A percentile compares a stretch with the other conserved stretches of the same genome.
Conservation (phyloP, 2,888 invertebrate species). For the Gibbula magus region DNA sequence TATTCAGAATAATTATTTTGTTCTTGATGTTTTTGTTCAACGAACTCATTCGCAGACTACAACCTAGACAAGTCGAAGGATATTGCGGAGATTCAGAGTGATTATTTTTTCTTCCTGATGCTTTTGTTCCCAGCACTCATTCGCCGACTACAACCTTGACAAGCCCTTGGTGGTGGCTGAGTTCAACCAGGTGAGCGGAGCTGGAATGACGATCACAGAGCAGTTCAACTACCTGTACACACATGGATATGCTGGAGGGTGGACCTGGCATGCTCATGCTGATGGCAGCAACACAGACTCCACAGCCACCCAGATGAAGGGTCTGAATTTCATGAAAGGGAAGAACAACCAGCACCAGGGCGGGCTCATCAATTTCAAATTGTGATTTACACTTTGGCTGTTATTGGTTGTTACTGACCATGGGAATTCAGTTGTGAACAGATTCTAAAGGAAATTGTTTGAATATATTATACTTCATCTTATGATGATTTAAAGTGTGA, state of each 20-base stretch:
- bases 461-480: too few species aligned
- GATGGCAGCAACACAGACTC: conserved; percentile 38
- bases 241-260: conserved; percentile 39
- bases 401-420: not conserved
- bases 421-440: not conserved
- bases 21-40: too few species aligned
- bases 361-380: conserved; percentile 9
- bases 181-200: conserved; percentile 35
- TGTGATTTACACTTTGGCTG: not conserved
- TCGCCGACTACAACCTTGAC: conserved; percentile 29
- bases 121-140: conserved; percentile 23
- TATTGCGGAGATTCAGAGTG: conserved; percentile 40
- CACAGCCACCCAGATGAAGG: conserved; percentile 32
- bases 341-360: not conserved
- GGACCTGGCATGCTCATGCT: conserved; percentile 43
- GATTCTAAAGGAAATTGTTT: too few species aligned
- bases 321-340: conserved; percentile 22
- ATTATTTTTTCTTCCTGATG: too few species aligned
- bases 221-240: conserved; percentile 35
- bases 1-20: too few species aligned
- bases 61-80: conserved; percentile 32
- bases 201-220: conserved; percentile 32
- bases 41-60: conserved; percentile 32
- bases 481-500: too few species aligned
- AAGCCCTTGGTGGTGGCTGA: conserved; percentile 41